Base-by-base conservation (phyloP, 2,888 invertebrate genomes). In the Drosophila pseudotalamancana region DNA sequence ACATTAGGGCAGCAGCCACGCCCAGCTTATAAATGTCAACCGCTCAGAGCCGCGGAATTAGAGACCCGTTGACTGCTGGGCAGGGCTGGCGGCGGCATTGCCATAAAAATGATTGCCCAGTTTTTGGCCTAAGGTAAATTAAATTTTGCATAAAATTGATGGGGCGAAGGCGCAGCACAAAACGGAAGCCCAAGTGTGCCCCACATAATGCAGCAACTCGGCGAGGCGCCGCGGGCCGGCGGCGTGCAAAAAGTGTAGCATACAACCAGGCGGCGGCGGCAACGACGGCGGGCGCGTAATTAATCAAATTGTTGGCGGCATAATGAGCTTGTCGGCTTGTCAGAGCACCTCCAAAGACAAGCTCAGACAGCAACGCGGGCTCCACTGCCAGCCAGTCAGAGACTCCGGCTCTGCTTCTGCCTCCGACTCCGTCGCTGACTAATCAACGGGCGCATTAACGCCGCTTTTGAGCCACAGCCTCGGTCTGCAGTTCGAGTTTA, bases 251-350 rank as follows among this genome's bases (percentile, higher is more conserved):
- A 55, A 51, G 37, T 63, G 56, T 49, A 35, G 46, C 54, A 42
- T 31, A 55, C 51, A 65, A 50, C 49, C 53, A 40, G 56, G 61
- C 62, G 45, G 50, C 40, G 64, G 51, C 34, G 61, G 8, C n/a
- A n/a, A 14, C 4, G 14, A 9, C 8, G 40, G 53, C 56, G 37
- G 61, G 54, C 42, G 62, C 31, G 66, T 78, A 84, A 87, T 84
- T 84, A 84, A 84, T 84, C 83, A 87, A 87, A 84, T 84, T 84
- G 87, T 86, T 86, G 73, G 71, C 61, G 61, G 69, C 77, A 61
- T 86, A 82, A 82, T 86, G 77, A 82, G 83, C 86, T 85, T 76
- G 83, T 73, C 66, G 68, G 66, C 64, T 62, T 64, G 69, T 64
- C 60, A 18, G 50, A 23, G 32, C 34, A 39, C 23, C 34, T 39